These are phyloP conservation scores for Pipistrellus kuhlii DNA, from an alignment of 2,797 vertebrate species.

Conservation along the genomic window DNA sequence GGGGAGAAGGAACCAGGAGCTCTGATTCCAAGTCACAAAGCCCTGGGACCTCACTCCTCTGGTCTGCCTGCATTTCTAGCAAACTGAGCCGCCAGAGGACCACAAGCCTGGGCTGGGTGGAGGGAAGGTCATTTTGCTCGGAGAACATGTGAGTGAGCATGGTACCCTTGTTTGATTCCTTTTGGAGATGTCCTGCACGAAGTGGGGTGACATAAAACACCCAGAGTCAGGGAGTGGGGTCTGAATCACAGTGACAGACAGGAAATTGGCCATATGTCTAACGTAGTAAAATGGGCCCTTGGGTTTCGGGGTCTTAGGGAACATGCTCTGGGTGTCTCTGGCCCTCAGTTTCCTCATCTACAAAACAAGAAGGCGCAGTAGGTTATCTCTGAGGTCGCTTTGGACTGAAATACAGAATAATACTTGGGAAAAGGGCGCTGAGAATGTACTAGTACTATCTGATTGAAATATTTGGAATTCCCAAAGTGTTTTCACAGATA, in stretches of 20 bases:
- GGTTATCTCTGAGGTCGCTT: not conserved
- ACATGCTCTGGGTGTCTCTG: not conserved
- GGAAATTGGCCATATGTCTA: not conserved
- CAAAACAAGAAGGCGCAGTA: not conserved
- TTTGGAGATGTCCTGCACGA: not conserved
- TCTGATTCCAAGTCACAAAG: not conserved
- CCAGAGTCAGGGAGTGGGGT: not conserved
- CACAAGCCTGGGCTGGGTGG: accelerated
- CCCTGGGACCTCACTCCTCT: not conserved
- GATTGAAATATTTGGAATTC: not conserved
- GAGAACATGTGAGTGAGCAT: not conserved
- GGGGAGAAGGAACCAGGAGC: not conserved
- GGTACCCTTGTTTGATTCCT: not conserved
- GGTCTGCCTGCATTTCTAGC: not conserved
- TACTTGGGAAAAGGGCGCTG: not conserved
- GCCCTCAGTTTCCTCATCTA: not conserved
- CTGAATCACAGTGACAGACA: not conserved
- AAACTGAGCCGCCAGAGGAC: not conserved
- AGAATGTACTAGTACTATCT: not conserved
- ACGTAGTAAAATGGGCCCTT: not conserved
- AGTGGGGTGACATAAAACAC: not conserved
- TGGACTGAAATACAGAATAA: not conserved
- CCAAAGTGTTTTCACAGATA: not conserved
- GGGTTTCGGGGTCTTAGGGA: not conserved
- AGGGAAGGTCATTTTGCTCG: not conserved